phyloP scores from a whole-genome alignment of 2,888 invertebrate genomes.

The Hipparchia semele region DNA sequence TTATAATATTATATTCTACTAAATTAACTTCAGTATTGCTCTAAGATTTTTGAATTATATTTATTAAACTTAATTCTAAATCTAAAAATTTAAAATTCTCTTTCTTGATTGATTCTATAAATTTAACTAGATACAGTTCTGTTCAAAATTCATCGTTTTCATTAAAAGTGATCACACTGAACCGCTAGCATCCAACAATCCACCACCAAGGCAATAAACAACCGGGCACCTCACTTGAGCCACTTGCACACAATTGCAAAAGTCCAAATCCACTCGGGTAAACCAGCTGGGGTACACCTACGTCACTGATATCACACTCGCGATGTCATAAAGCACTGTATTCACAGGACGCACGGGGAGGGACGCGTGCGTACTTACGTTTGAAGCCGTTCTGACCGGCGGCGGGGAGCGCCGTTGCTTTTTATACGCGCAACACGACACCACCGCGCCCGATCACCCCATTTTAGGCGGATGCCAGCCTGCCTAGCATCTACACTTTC shows the following conservation, averaged over 20 bases:
- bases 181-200: constrained; percentile 39
- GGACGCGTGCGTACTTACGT: constrained; percentile 89
- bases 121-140: background rate
- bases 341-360: constrained; percentile 53
- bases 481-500: constrained; percentile 72
- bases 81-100: background rate
- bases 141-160: constrained; percentile 1
- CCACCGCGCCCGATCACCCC: constrained; percentile 80
- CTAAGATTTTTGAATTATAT: background rate
- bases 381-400: constrained; percentile 98
- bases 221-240: constrained; percentile 51
- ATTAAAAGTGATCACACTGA: constrained; percentile 38
- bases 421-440: constrained; percentile 93
- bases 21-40: background rate
- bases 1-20: background rate
- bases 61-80: background rate
- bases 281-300: constrained; percentile 64
- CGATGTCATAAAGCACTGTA: constrained; percentile 56
- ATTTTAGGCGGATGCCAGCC: constrained; percentile 81
- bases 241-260: constrained; percentile 65
- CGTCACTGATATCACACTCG: constrained; percentile 64
- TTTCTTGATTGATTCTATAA: background rate
- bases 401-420: constrained; percentile 86
- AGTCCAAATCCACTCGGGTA: constrained; percentile 69
- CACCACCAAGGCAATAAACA: constrained; percentile 51